These are phyloP conservation scores for Myiagra hebetior DNA, from an alignment of 2,113 vertebrate species.

Conservation along the genomic window DNA sequence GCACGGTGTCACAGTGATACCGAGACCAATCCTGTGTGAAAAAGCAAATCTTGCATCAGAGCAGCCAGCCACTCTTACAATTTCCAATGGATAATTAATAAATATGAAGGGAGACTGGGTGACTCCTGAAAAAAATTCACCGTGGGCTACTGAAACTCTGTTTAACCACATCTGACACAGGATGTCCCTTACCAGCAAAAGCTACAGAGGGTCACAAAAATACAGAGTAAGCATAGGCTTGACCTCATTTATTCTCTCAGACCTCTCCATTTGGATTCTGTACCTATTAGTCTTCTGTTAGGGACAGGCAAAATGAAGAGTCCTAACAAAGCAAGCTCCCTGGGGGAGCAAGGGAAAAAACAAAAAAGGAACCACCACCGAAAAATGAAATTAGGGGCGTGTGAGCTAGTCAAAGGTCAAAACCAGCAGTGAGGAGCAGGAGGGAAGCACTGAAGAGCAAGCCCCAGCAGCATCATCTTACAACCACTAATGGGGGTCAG, in stretches of 20 bases:
- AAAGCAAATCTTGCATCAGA: not conserved
- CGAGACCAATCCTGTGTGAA: not conserved
- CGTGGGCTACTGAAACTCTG: not conserved
- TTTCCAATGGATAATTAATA: not conserved
- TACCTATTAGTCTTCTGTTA: not conserved
- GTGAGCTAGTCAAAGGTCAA: not conserved
- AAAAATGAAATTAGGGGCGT: not conserved
- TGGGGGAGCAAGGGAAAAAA: not conserved
- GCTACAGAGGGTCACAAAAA: not conserved
- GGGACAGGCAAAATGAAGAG: not conserved
- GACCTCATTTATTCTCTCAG: not conserved
- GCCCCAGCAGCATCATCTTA: not conserved
- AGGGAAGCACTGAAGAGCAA: not conserved
- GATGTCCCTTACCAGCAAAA: not conserved
- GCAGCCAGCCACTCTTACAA: not conserved
- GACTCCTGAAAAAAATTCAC: not conserved
- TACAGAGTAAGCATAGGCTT: rapidly evolving
- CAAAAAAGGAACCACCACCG: not conserved
- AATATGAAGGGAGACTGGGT: not conserved
- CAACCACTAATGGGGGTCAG: not conserved
- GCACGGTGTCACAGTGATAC: not conserved
- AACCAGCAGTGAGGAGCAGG: not conserved
- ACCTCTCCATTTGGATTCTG: not conserved
- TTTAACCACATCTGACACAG: not conserved
- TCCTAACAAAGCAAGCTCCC: not conserved